Percentiles rank a stretch among this genome's conserved stretches.
Conservation (phyloP, 2,113 vertebrate genomes). For the Beaufortia kweichowensis region DNA sequence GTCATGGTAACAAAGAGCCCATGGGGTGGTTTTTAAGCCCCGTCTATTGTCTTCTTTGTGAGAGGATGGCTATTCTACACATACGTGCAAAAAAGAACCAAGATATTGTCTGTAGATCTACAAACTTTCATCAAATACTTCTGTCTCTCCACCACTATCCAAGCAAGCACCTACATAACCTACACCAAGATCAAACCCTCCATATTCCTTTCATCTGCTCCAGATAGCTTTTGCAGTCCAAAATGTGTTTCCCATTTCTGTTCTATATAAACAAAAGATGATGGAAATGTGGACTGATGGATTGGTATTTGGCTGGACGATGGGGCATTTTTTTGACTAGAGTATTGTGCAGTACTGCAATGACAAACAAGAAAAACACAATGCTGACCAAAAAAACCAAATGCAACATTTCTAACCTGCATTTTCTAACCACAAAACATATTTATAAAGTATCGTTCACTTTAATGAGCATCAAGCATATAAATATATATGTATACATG, state of each 20-base stretch:
- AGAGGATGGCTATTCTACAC: slow-evolving; percentile 52
- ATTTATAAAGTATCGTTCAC: slow-evolving; percentile 47
- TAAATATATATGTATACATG: slow-evolving; percentile 17
- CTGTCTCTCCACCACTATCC: slow-evolving; percentile 7
- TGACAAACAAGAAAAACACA: slow-evolving; percentile 7
- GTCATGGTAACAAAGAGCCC: slow-evolving; percentile 66
- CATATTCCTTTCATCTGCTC: slow-evolving; percentile 31
- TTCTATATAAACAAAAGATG: slow-evolving; percentile 29
- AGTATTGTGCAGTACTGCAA: slow-evolving; percentile 20
- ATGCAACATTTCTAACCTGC: not conserved
- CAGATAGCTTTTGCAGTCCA: not conserved
- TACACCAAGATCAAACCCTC: slow-evolving; percentile 17
- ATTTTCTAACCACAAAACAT: slow-evolving; percentile 18
- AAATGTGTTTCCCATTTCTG: slow-evolving; percentile 30
- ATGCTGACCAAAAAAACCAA: not conserved
- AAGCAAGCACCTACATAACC: not conserved
- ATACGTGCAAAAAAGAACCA: slow-evolving; percentile 45
- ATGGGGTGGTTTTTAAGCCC: slow-evolving; percentile 51
- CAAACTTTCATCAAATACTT: slow-evolving; percentile 14
- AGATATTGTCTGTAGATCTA: not conserved
- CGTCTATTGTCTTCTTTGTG: slow-evolving; percentile 51
- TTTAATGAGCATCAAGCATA: not conserved
- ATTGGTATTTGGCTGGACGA: slow-evolving; percentile 10
- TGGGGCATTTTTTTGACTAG: not conserved
- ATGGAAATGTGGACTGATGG: not conserved